These are phyloP conservation scores for Drosophila anceps DNA, from an alignment of 2,888 invertebrate species.

Conservation along the genomic window DNA sequence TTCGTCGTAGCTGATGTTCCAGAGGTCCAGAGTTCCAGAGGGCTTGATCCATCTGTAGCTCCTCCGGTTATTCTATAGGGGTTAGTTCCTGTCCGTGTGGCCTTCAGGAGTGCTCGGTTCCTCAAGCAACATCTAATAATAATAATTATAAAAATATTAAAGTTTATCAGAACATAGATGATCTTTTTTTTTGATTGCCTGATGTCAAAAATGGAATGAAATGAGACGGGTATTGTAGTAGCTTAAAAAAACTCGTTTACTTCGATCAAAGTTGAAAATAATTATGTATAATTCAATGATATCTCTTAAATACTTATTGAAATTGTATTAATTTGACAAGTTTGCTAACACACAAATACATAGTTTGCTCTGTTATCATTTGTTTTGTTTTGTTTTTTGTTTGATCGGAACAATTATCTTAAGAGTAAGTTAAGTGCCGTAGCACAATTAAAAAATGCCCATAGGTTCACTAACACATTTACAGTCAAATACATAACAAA, in stretches of 20 bases:
- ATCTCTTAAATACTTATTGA: constrained; percentile 10
- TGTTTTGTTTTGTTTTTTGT: neutral
- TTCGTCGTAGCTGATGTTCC: no score
- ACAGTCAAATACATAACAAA: constrained; percentile 59
- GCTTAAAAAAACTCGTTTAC: constrained; percentile 8
- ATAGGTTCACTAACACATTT: constrained; percentile 73
- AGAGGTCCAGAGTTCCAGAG: no score
- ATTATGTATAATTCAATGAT: constrained; percentile 26
- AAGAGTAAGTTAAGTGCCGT: constrained; percentile 48
- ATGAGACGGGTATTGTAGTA: neutral
- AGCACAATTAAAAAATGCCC: constrained; percentile 64
- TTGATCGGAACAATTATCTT: constrained; percentile 46
- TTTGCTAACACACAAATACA: constrained; percentile 43
- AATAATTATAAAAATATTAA: no score
- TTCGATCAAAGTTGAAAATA: constrained; percentile 35
- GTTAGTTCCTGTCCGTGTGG: no score
- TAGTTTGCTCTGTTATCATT: constrained; percentile 14
- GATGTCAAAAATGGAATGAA: neutral
- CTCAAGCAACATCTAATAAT: no score
- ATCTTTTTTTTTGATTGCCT: no score
- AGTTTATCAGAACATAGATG: no score
- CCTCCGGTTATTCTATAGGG: no score
- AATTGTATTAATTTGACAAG: constrained; percentile 39
- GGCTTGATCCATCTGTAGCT: no score
- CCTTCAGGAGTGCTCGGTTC: no score